Percentiles rank a stretch among this genome's conserved stretches.
phyloP scores from a whole-genome alignment of 1,140 invertebrate genomes.

The Schlechtendalia chinensis region DNA sequence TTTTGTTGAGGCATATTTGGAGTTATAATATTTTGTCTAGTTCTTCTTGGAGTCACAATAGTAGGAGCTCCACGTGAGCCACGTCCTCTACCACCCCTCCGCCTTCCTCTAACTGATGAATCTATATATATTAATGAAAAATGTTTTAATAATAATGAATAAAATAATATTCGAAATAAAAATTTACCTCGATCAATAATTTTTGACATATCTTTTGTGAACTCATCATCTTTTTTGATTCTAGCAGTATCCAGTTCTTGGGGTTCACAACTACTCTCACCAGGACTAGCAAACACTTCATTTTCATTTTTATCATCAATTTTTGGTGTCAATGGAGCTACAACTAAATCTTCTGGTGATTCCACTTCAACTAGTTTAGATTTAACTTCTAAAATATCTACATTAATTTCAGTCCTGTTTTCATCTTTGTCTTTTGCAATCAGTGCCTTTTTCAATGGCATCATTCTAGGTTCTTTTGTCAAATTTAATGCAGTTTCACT shows the following conservation, averaged over 20 bases:
- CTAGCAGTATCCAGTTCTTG: constrained; percentile 51
- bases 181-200: constrained; percentile 35
- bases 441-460: constrained; percentile 43
- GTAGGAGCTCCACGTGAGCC: constrained; percentile 56
- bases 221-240: constrained; percentile 47
- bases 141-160: not conserved
- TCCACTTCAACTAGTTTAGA: constrained; percentile 53
- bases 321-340: constrained; percentile 50
- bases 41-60: constrained; percentile 59
- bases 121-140: not conserved
- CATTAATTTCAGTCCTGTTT: constrained; percentile 10
- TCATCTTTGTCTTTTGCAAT: constrained; percentile 56
- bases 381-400: constrained; percentile 53
- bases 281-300: constrained; percentile 51
- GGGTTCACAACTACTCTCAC: constrained; percentile 52
- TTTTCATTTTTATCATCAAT: constrained; percentile 49
- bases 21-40: constrained; percentile 52
- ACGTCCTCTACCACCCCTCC: constrained; percentile 54
- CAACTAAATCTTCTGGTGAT: constrained; percentile 49
- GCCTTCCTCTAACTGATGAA: constrained; percentile 50
- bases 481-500: constrained; percentile 27
- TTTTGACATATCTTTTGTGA: constrained; percentile 18
- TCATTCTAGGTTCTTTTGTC: constrained; percentile 43
- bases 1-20: constrained; percentile 54
- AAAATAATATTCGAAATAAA: constrained; percentile 2